Percentiles rank a stretch among this genome's conserved stretches.
Conservation (phyloP, 1,140 invertebrate species). For the Fopius arisanus region DNA sequence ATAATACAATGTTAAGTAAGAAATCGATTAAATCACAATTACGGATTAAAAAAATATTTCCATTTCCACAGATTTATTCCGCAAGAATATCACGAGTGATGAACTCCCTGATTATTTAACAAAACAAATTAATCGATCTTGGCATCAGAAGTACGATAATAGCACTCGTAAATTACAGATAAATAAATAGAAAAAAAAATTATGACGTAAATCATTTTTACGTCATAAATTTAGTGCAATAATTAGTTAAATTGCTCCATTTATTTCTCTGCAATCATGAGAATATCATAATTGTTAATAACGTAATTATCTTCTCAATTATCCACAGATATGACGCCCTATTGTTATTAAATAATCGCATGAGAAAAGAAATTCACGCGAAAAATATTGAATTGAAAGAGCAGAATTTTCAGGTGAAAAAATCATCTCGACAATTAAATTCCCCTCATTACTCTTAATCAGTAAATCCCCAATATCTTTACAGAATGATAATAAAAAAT, state of each 20-base stretch:
- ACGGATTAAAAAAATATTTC: neutral
- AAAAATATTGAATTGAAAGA: slow-evolving; percentile 32
- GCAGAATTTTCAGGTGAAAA: slow-evolving; percentile 37
- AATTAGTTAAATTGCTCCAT: too few relatives aligned
- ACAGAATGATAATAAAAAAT: too few relatives aligned
- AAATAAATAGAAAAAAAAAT: too few relatives aligned
- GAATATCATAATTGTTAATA: too few relatives aligned
- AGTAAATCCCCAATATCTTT: too few relatives aligned
- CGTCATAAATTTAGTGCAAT: too few relatives aligned
- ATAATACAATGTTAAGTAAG: slow-evolving; percentile 46
- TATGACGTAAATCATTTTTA: too few relatives aligned
- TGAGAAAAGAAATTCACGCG: slow-evolving; percentile 32
- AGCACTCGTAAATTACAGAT: neutral
- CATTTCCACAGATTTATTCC: slow-evolving; percentile 44
- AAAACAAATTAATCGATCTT: slow-evolving; percentile 40
- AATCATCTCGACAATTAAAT: neutral
- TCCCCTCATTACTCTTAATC: too few relatives aligned
- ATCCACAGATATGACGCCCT: slow-evolving; percentile 44
- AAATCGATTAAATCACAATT: neutral
- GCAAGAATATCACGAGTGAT: slow-evolving; percentile 42
- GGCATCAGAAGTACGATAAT: slow-evolving; percentile 45
- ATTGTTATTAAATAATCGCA: slow-evolving; percentile 38
- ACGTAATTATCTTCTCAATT: neutral
- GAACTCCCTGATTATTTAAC: slow-evolving; percentile 39
- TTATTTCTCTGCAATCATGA: too few relatives aligned